A percentile compares a stretch with the other conserved stretches of the same genome.
Conservation (phyloP, 2,888 invertebrate species). For the Glyphotaelius pellucidus region DNA sequence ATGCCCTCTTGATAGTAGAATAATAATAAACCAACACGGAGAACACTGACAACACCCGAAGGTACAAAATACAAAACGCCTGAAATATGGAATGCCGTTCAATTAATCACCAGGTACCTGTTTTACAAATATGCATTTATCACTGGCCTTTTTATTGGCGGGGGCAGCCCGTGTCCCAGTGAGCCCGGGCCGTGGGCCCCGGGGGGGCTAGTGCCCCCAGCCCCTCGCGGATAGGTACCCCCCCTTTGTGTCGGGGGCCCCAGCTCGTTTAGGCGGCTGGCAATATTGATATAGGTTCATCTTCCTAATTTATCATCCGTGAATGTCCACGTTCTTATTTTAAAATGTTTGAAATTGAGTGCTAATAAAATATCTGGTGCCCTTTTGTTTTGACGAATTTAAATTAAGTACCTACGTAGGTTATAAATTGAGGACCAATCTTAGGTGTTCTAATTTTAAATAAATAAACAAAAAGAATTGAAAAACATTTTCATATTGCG, state of each 20-base stretch:
- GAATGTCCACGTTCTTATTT: background rate
- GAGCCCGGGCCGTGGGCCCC: slow-evolving; percentile 26
- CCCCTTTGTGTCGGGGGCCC: slow-evolving; percentile 45
- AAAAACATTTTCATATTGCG: too few relatives aligned
- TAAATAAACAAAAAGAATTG: too few relatives aligned
- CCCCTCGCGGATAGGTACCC: slow-evolving; percentile 26
- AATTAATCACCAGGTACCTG: slow-evolving; percentile 63
- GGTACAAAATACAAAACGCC: slow-evolving; percentile 54
- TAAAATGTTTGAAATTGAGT: background rate
- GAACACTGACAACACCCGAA: slow-evolving; percentile 45
- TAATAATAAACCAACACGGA: background rate
- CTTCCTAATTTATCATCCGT: background rate
- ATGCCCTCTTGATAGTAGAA: background rate
- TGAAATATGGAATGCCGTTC: slow-evolving; percentile 65
- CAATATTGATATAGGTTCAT: slow-evolving; percentile 47
- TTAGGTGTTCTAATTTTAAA: too few relatives aligned
- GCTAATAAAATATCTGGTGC: background rate
- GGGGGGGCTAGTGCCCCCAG: slow-evolving; percentile 59
- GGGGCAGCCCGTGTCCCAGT: slow-evolving; percentile 55
- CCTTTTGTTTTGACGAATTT: background rate
- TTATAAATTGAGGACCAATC: background rate
- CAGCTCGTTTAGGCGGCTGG: background rate
- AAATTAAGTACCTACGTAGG: background rate
- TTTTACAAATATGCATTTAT: slow-evolving; percentile 65
- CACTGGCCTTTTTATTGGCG: slow-evolving; percentile 64